Percentiles rank a stretch among this genome's conserved stretches.
phyloP scores from a whole-genome alignment of 2,888 invertebrate genomes.

The Buathra laborator region DNA sequence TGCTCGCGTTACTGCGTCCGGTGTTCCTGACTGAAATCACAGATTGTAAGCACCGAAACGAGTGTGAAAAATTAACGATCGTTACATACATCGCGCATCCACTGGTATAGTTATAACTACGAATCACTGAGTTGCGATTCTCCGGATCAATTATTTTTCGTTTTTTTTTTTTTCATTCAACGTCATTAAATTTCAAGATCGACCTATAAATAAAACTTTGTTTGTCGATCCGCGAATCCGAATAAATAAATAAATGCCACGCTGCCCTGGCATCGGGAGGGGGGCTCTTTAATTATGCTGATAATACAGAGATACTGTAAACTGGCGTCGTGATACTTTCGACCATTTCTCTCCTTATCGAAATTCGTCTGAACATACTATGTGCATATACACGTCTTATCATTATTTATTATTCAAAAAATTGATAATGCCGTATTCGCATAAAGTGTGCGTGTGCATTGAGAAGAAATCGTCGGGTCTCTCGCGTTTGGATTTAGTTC shows the following conservation, averaged over 20 bases:
- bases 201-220: neutral
- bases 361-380: constrained; percentile 18
- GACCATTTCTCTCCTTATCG: constrained; percentile 33
- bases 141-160: neutral
- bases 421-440: constrained; percentile 44
- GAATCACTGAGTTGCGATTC: neutral
- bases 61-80: constrained; percentile 59
- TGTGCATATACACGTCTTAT: constrained; percentile 19
- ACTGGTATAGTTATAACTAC: neutral
- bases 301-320: constrained; percentile 17
- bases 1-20: constrained; percentile 59
- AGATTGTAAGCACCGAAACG: constrained; percentile 14
- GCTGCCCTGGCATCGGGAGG: neutral
- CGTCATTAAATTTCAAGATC: neutral
- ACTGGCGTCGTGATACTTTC: neutral
- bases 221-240: neutral
- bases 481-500: constrained; percentile 14
- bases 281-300: constrained; percentile 30
- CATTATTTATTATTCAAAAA: constrained; percentile 60
- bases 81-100: constrained; percentile 7
- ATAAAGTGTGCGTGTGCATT: neutral
- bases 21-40: constrained; percentile 36
- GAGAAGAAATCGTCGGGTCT: constrained; percentile 15
- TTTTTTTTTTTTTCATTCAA: neutral
- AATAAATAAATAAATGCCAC: constrained; percentile 6